Base-by-base conservation (phyloP, 2,797 vertebrate genomes). In the Fundulus diaphanus region DNA sequence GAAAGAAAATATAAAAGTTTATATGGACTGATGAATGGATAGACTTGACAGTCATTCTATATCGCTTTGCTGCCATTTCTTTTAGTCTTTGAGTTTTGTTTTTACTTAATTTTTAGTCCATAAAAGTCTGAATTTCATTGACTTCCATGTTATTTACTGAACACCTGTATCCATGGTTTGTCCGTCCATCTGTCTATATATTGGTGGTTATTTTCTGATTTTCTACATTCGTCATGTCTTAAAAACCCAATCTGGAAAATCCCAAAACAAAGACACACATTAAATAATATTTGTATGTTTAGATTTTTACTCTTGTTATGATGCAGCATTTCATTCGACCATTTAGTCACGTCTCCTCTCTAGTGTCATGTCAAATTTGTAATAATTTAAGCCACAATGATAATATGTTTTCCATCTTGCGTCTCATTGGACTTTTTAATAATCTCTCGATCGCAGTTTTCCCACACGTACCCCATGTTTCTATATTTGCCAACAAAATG, bases 361-460 rank as follows among this genome's bases (percentile, higher is more conserved):
- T n/a, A n/a, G n/a, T n/a, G n/a, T 56, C 54, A 56, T 56, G 54
- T 56, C 54, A 15, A n/a, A 57, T 57, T 61, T 61, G 18, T 61
- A 61, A 18, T 31, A 29, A 35, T 33, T 33, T 59, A 29, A 29
- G 13, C 13, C 27, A 56, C 54, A 56, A 56, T 7, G 54, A 16
- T 16, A 2, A 7, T n/a, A n/a, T n/a, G n/a, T 6, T 9, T 59
- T 59, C 29, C 6, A 59, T 59, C 33, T 33, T 59, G 56, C 33
- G 57, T 33, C 57, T 20, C 16, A 33, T 59, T 59, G 31, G 16
- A 59, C 31, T 49, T 48, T 51, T n/a, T 18, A 9, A 11, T 37
- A 63, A 27, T 33, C 29, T 72, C 22, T 33, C 24, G 2, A 59
- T 72, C 3, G 9, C 46, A 9, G 29, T 49, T 63, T 40, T 22